Percentiles rank a stretch among this genome's conserved stretches.
phyloP scores from a whole-genome alignment of 2,888 invertebrate species.

The Andrena marginata region DNA sequence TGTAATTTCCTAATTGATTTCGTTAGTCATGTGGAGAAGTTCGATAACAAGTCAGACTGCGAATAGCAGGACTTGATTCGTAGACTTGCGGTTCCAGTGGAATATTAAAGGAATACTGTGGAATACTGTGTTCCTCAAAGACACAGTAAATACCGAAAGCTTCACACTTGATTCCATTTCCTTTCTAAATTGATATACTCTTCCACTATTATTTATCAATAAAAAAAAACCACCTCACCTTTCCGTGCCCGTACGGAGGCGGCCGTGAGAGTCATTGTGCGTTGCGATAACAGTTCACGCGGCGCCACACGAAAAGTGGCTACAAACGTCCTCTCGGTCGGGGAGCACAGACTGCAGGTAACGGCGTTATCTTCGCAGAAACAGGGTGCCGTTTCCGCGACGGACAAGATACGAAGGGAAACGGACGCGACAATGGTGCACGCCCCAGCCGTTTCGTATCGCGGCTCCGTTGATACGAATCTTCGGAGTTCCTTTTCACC shows the following conservation, averaged over 20 bases:
- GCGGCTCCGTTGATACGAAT: conserved; percentile 38
- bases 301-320: not conserved
- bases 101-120: too few relatives aligned
- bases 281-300: not conserved
- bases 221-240: too few relatives aligned
- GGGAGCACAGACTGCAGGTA: not conserved
- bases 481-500: conserved; percentile 35
- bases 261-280: not conserved
- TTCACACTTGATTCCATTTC: too few relatives aligned
- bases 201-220: too few relatives aligned
- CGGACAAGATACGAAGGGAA: conserved; percentile 9
- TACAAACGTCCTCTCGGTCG: not conserved
- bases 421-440: conserved; percentile 17
- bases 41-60: too few relatives aligned
- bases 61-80: too few relatives aligned
- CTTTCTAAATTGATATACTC: too few relatives aligned
- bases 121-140: too few relatives aligned
- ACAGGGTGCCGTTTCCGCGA: conserved; percentile 29
- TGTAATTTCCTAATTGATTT: too few relatives aligned
- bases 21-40: too few relatives aligned
- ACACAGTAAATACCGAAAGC: too few relatives aligned
- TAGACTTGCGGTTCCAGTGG: too few relatives aligned
- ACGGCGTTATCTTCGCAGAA: conserved; percentile 30
- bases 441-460: conserved; percentile 32
- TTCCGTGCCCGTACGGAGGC: not conserved